Evolutionary conservation across 2,797 vertebrate genomes (phyloP), one percentile per base, ranked within the genome.

Genomic region (Sebastes paucispinis): DNA sequence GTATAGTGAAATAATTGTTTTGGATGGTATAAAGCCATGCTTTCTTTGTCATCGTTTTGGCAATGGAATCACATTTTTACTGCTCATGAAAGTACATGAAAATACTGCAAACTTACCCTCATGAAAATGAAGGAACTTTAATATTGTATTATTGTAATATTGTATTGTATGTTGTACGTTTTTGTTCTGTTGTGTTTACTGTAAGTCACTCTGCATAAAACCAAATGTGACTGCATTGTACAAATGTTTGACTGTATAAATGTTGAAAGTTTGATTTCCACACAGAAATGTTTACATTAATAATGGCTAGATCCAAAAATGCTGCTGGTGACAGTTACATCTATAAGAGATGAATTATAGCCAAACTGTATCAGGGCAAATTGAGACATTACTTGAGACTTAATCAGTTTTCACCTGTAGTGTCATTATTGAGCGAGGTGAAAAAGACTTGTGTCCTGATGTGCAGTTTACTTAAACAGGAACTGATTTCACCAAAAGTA

Each of bases 61-160:
- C 31, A 43, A n/a, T 2, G 8, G 20, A 39, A 39, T 39, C 18
- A 12, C 20, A 22, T 2, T 55, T 25, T 47, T 31, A 13, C 29
- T 47, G 14, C 32, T 32, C 4, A 18, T 27, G n/a, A 50, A 47
- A 36, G 1, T n/a, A 31, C 6, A 1, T 55, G 11, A 12, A 60
- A 60, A 47, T 47, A 27, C 12, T 18, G 32, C 4, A 10, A n/a
- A 69, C 43, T 24, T 62, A 12, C 24, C 43, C 22, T 22, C 1
- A 36, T 34, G 2, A 57, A 70, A 69, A 62, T 75, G 64, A 86
- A 86, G 66, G 31, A 76, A 27, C 16, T 22, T 80, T 25, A 62
- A 36, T 54, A 20, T 50, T 24, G 14, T n/a, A 52, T 52, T n/a
- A 52, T 52, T 52, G 14, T n/a, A 52, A n/a, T n/a, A 52, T 52